Conservation (phyloP, 1,140 invertebrate species). For the Trigoniulus corallinus region DNA sequence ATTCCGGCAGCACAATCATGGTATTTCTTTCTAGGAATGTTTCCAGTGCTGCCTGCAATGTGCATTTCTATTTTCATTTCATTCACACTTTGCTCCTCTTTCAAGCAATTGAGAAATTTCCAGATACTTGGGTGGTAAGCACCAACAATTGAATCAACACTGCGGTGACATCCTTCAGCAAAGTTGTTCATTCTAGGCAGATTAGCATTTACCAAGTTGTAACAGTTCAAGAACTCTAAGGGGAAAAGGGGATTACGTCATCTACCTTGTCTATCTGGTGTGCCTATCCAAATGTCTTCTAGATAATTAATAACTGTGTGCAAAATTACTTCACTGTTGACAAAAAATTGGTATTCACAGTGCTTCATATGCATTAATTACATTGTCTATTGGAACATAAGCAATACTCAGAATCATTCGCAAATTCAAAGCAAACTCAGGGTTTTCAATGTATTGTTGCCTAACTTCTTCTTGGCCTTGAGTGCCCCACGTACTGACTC, state of each 20-base stretch:
- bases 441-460: neutral
- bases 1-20: neutral
- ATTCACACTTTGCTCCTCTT: neutral
- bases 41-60: neutral
- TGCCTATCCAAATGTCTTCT: neutral
- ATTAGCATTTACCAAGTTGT: neutral
- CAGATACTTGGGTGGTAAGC: neutral
- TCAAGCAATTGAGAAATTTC: neutral
- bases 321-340: too few relatives aligned
- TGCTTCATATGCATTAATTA: neutral
- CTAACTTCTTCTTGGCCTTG: too few relatives aligned
- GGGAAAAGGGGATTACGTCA: neutral
- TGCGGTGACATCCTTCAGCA: neutral
- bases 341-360: too few relatives aligned
- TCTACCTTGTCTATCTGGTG: neutral
- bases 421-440: neutral
- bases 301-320: neutral
- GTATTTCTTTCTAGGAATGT: neutral
- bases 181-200: neutral
- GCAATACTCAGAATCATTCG: neutral
- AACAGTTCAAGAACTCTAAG: neutral
- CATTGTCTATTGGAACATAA: neutral
- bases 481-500: neutral
- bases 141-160: neutral
- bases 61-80: neutral